Evolutionary conservation across 37 sponge, comb jelly and placozoan genomes (phyloP), one percentile per base, ranked within the genome.

Genomic region (Halisarca cf. caerulea): DNA sequence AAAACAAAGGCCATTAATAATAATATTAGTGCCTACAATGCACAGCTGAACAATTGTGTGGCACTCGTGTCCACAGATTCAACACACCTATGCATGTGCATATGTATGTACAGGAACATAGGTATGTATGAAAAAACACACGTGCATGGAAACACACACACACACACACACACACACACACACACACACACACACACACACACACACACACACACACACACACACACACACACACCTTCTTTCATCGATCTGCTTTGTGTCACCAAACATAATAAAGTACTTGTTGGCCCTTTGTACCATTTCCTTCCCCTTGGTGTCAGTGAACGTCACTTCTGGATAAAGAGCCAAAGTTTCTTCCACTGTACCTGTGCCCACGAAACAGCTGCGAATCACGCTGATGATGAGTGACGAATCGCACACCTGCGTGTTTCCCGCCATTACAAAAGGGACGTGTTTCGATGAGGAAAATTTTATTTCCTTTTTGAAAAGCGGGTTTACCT

Each of bases 401-500:
- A 95, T 58, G n/a, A 95, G 84, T 23, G 88, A 86, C 33, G 96
- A 95, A 77, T 95, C 96, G 66, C 85, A 73, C 38, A 95, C 55
- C 88, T 92, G 70, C 18, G 18, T 68, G 33, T 88, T 89, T 0
- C 71, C 85, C 33, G 45, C 66, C 0, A 88, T 70, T 9, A 90
- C 23, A 55, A 96, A 59, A 3, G 95, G 95, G 4, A 94, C 84
- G 62, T 87, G 88, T 85, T 74, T 94, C 82, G 84, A 80, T 35
- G 62, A 59, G 30, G 89, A 85, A 72, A 90, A 92, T 53, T 87
- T 72, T n/a, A 92, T 86, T 51, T 92, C 92, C 32, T 69, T 88
- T 54, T 81, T 85, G 14, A 79, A 88, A 2, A 97, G 57, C 42
- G 97, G 97, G 61, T 94, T 92, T n/a, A 97, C 95, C 40, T 94